Conservation (phyloP, 2,888 invertebrate genomes). For the Disparrhopalites patrizii region DNA sequence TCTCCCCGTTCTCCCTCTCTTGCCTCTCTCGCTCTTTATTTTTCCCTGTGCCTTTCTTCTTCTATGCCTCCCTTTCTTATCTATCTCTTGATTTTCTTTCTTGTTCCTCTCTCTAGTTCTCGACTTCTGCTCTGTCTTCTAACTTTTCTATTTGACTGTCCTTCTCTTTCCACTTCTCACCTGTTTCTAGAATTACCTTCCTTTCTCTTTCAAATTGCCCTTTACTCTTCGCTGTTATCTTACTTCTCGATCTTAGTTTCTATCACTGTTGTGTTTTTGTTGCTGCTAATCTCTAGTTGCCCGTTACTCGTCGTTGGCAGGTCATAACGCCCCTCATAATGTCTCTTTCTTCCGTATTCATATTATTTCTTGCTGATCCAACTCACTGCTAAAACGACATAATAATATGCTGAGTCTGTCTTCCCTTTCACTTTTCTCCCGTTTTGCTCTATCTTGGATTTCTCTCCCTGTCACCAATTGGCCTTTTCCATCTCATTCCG, state of each 20-base stretch:
- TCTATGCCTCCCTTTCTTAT: neutral
- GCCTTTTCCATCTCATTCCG: no score
- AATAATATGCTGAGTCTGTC: no score
- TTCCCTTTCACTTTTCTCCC: neutral
- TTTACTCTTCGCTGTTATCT: neutral
- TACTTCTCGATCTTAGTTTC: neutral
- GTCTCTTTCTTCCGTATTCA: neutral
- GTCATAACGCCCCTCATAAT: neutral
- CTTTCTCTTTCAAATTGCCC: neutral
- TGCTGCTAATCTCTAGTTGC: neutral
- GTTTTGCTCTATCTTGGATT: neutral
- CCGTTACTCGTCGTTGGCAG: neutral
- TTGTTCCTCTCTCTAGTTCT: constrained; percentile 12
- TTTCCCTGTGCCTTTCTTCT: constrained; percentile 4
- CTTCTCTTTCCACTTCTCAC: neutral
- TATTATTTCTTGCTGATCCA: neutral
- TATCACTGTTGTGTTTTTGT: neutral
- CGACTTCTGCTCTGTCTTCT: neutral
- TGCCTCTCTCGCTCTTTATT: neutral
- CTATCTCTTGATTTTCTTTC: constrained; percentile 16
- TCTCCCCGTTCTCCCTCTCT: no score
- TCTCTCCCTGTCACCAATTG: no score
- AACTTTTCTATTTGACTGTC: neutral
- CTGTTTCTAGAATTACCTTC: no score
- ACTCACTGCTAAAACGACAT: no score